These are phyloP conservation scores for Salticus scenicus DNA, from an alignment of 2,888 invertebrate genomes.

Conservation along the genomic window DNA sequence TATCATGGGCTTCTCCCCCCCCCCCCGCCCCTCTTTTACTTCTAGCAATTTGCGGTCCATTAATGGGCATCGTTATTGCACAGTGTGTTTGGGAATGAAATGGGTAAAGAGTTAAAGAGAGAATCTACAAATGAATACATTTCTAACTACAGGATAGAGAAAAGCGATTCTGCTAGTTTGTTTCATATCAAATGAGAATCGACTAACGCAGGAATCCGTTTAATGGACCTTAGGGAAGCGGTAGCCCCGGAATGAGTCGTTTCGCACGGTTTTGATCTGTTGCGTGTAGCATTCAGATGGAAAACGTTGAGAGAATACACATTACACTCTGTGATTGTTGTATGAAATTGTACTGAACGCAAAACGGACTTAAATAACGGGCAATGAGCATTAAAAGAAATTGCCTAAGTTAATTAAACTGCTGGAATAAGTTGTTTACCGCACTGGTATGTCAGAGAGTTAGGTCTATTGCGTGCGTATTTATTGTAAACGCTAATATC, in stretches of 20 bases:
- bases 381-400: too few species aligned
- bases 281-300: too few species aligned
- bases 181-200: constrained; percentile 6
- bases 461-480: too few species aligned
- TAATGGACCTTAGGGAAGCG: not conserved
- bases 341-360: too few species aligned
- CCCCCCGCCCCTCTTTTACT: not conserved
- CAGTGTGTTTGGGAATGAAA: too few species aligned
- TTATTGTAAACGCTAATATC: too few species aligned
- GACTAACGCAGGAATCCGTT: not conserved
- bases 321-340: too few species aligned
- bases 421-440: too few species aligned
- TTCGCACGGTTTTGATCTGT: not conserved
- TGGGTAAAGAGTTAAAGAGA: constrained; percentile 32
- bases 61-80: constrained; percentile 67
- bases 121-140: constrained; percentile 10
- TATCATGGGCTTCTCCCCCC: constrained; percentile 7
- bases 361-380: too few species aligned
- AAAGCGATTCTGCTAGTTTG: not conserved
- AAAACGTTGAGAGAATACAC: too few species aligned
- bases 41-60: constrained; percentile 41
- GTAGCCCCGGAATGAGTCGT: not conserved
- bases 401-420: too few species aligned
- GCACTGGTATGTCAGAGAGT: too few species aligned
- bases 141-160: not conserved